Base-by-base conservation (phyloP, 2,113 vertebrate species). In the Colistium nudipinnis region DNA sequence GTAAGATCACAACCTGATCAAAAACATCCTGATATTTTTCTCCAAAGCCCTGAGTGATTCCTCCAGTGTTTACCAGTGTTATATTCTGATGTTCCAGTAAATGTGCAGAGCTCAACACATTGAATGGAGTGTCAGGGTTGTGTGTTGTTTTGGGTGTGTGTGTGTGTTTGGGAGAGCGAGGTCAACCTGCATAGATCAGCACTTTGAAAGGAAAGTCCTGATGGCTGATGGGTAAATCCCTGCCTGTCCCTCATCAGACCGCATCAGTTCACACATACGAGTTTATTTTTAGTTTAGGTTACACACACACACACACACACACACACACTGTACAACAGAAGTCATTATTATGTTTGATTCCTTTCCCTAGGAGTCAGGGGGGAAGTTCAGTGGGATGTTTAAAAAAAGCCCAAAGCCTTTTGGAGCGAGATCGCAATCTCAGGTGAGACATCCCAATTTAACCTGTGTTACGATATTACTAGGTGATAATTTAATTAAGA, bases 311-410 rank as follows among this genome's bases (percentile, higher is more conserved):
- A n/a, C n/a, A n/a, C n/a, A n/a, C n/a, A n/a, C n/a, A n/a, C n/a
- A n/a, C n/a, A n/a, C n/a, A n/a, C n/a, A n/a, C n/a, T n/a, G n/a
- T n/a, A 7, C 7, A 30, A n/a, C 43, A 61, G 4, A 20, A 43
- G 2, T 13, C 11, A 36, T 38, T 48, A 16, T 20, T 11, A 1
- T 48, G 31, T 25, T n/a, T 11, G 3, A 22, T 22, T 6, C 12
- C n/a, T 31, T 39, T 10, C 52, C 41, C 3, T 62, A 90, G 88
- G 84, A 89, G 52, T 44, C 75, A 14, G 20, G 70, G 19, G 78
- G 83, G 4, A 17, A 80, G 44, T 85, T 90, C 38, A 60, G 68
- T 19, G 70, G 74, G 2, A 17, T 89, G 87, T 91, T 62, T 87
- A 70, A 63, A 88, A 45, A 79, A 51, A 9, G 66, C 1, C 28